These are phyloP conservation scores for Borostomias antarcticus DNA, from an alignment of 2,797 vertebrate species.

Conservation along the genomic window DNA sequence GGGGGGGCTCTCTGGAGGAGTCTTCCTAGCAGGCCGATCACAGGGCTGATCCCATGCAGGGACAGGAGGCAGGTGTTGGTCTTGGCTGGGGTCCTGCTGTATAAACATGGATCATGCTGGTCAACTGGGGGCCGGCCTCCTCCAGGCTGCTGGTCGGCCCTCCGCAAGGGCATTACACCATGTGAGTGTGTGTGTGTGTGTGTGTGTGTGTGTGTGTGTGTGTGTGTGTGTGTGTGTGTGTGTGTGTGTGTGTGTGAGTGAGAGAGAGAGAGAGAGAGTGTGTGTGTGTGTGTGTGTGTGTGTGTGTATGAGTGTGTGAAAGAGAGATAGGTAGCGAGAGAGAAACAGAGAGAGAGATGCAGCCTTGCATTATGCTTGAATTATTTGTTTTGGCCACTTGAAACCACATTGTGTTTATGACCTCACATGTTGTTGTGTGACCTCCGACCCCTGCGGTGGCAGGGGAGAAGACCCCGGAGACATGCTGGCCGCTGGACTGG, in stretches of 20 bases:
- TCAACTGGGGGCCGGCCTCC: background rate
- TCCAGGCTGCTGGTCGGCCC: background rate
- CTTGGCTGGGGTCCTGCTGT: conserved; percentile 21
- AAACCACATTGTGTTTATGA: background rate
- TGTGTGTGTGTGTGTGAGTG: no score
- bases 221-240: background rate
- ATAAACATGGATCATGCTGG: background rate
- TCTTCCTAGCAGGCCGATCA: no score
- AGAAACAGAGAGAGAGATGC: no score
- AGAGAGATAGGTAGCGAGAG: no score
- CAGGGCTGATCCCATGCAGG: no score
- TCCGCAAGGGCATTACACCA: background rate
- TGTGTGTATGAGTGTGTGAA: no score
- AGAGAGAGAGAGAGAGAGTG: no score
- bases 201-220: background rate
- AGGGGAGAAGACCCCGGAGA: background rate
- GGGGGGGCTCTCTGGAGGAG: background rate
- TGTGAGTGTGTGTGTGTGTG: background rate
- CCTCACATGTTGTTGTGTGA: background rate
- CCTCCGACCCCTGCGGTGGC: background rate
- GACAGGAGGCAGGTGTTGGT: conserved; percentile 35
- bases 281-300: no score
- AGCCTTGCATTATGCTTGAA: no score
- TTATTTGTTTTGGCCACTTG: no score
- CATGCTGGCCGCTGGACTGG: background rate